A percentile compares a stretch with the other conserved stretches of the same genome.
Conservation (phyloP, 2,797 vertebrate genomes). For the Protonibea diacanthus region DNA sequence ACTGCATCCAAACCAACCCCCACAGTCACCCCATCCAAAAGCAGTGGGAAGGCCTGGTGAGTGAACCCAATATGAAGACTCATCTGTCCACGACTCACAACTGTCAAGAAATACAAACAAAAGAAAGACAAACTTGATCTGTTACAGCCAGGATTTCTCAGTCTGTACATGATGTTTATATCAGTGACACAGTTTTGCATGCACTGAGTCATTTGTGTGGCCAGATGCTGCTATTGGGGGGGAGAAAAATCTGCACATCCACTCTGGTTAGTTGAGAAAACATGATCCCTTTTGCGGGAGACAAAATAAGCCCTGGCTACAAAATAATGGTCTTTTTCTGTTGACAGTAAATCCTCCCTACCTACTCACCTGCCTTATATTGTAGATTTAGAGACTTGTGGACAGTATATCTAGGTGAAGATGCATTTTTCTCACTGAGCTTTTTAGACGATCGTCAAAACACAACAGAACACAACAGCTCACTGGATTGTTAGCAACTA, state of each 20-base stretch:
- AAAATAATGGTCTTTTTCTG: not conserved
- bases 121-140: no score
- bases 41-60: slow-evolving; percentile 90
- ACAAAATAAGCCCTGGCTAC: not conserved
- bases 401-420: not conserved
- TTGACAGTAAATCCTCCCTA: not conserved
- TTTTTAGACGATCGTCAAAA: no score
- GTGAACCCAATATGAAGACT: slow-evolving; percentile 55
- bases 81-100: not conserved
- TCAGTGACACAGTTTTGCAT: not conserved
- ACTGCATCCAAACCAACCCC: slow-evolving; percentile 72
- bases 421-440: not conserved
- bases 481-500: not conserved
- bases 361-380: not conserved
- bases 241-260: not conserved
- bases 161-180: not conserved
- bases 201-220: not conserved
- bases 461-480: not conserved
- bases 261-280: not conserved
- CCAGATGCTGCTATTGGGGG: not conserved
- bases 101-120: slow-evolving; percentile 18
- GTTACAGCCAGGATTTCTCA: no score
- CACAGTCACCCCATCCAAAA: slow-evolving; percentile 80
- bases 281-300: not conserved
- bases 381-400: not conserved